phyloP scores from a whole-genome alignment of 1,140 invertebrate species.

The Megathymus violae region DNA sequence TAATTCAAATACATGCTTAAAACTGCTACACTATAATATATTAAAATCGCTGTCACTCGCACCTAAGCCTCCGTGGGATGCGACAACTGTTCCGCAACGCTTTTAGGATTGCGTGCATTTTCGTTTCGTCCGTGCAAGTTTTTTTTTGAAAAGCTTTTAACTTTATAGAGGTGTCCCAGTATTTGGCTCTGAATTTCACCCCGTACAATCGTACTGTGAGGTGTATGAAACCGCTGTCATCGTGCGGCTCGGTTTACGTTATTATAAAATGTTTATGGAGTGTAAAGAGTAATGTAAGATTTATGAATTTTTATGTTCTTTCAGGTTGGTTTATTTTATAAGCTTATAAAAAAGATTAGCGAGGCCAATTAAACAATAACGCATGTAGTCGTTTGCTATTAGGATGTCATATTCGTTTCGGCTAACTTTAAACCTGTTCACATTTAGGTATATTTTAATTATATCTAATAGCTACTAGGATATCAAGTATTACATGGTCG shows the following conservation, averaged over 20 bases:
- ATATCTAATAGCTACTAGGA: too few relatives aligned
- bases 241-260: constrained; percentile 7
- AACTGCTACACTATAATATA: too few relatives aligned
- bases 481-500: too few relatives aligned
- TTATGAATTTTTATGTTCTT: neutral
- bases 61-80: neutral
- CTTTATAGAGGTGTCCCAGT: constrained; percentile 33
- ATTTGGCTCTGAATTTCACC: constrained; percentile 28
- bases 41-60: constrained; percentile 32
- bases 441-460: too few relatives aligned
- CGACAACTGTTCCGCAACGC: constrained; percentile 8
- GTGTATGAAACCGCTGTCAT: constrained; percentile 1
- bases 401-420: too few relatives aligned
- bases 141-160: constrained; percentile 35
- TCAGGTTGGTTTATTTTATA: neutral
- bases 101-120: constrained; percentile 27
- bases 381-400: too few relatives aligned
- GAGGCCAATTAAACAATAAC: too few relatives aligned
- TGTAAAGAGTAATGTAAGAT: neutral
- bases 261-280: constrained; percentile 15
- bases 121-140: constrained; percentile 21
- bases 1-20: too few relatives aligned
- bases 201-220: constrained; percentile 8
- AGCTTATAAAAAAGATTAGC: neutral
- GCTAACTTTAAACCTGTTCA: too few relatives aligned